Evolutionary conservation across 1,140 invertebrate genomes (phyloP).

Genomic region (Bathynomus jamesi): DNA sequence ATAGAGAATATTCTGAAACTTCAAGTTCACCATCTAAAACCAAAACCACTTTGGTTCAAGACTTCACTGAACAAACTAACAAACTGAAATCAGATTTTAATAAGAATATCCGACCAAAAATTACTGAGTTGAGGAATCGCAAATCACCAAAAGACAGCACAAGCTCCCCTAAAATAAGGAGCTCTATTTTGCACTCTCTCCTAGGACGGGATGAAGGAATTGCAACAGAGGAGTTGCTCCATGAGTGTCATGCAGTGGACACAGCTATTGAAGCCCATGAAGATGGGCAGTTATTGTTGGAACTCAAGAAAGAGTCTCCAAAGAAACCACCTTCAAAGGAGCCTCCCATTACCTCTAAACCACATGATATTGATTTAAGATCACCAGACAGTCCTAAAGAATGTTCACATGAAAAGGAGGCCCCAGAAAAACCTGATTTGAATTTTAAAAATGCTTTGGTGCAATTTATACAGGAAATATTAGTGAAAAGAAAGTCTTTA

Average conservation of each 20-base stretch:
- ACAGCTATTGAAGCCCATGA: not conserved
- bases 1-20: not conserved
- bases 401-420: too few species aligned
- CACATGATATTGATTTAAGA: too few species aligned
- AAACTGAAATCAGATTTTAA: slow-evolving; percentile 1
- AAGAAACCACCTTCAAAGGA: too few species aligned
- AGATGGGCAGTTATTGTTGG: not conserved
- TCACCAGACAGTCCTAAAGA: too few species aligned
- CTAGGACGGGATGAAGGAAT: not conserved
- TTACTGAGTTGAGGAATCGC: not conserved
- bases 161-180: not conserved
- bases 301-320: not conserved
- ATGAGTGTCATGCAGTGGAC: not conserved
- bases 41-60: not conserved
- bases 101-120: not conserved
- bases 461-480: too few species aligned
- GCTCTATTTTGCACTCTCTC: not conserved
- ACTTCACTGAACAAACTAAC: not conserved
- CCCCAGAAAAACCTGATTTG: too few species aligned
- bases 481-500: not conserved
- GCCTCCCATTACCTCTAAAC: too few species aligned
- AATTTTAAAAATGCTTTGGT: too few species aligned
- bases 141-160: not conserved
- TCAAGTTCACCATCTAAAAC: not conserved
- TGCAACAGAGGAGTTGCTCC: not conserved